These are phyloP conservation scores for Coracias cyanogaster DNA, from an alignment of 2,797 vertebrate species.

Conservation along the genomic window DNA sequence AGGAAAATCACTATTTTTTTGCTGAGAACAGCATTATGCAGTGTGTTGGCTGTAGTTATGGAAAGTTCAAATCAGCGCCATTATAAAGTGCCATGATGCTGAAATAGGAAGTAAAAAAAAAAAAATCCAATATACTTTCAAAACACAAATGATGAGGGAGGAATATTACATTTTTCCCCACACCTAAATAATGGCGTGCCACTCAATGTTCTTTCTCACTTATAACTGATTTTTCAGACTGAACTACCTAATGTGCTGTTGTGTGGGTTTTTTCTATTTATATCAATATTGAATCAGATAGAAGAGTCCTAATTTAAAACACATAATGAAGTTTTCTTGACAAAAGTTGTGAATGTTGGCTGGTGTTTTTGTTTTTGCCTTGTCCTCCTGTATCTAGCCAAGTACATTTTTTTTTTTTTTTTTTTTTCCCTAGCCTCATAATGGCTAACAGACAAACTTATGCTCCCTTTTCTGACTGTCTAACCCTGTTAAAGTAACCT, in stretches of 20 bases:
- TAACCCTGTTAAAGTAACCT: not conserved
- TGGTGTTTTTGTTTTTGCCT: not conserved
- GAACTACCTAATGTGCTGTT: not conserved
- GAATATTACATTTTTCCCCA: not conserved
- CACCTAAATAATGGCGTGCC: not conserved
- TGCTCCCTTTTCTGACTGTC: not conserved
- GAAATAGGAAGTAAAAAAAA: not conserved
- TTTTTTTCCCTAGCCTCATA: not conserved
- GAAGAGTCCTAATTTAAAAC: not conserved
- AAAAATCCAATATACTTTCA: not conserved
- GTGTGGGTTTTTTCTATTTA: not conserved
- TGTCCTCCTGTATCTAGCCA: not conserved
- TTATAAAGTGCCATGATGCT: not conserved
- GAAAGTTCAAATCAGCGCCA: not conserved
- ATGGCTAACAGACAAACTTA: not conserved
- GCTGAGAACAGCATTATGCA: not conserved
- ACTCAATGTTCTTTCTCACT: not conserved
- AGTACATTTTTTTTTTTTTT: not conserved
- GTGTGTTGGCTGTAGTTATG: not conserved
- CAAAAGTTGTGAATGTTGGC: not conserved
- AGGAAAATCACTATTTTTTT: conserved; percentile 11
- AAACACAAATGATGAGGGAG: not conserved
- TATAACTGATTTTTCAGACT: not conserved
- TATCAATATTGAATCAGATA: not conserved
- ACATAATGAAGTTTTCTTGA: not conserved